Evolutionary conservation across 1,140 invertebrate genomes (phyloP), one percentile per base, ranked within the genome.

Genomic region (Aphaenogaster floridana): DNA sequence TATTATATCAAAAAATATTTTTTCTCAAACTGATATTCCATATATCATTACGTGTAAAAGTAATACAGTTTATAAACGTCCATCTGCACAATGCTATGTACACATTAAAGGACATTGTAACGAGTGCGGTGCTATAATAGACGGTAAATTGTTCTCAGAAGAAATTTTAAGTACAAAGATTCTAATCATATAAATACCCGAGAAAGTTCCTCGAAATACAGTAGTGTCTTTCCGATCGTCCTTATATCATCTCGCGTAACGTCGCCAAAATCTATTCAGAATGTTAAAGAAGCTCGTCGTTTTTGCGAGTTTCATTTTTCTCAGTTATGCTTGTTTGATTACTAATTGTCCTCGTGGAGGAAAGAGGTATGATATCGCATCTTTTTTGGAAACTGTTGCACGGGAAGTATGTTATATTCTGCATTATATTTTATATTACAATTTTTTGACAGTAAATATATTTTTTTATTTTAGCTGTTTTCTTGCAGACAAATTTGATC

Each of bases 291-390:
- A 71, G 61, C n/a, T 91, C 48, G 21, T 94, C 8, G 21, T 94
- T 13, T 28, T 91, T 17, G 8, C 76, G 0, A 68, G 78, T 21
- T 17, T 94, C 8, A 63, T 95, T 54, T 90, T 90, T n/a, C 17
- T 93, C 0, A 91, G 88, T 89, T 89, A 81, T n/a, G 93, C 93
- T 77, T 96, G 96, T 94, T 92, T 96, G 13, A 96, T 96, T 48
- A 96, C 95, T 1, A 96, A 96, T 91, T 96, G 96, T 91, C 96
- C 96, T 9, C 92, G 95, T 84, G 96, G 96, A 48, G 96, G 96
- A 34, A 96, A 96, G 91, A 91, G 96, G 68, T 93, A 93, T 71
- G 94, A 94, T 64, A 93, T 94, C 71, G 90, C 93, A 50, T 86
- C 91, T 79, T 81, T 91, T 45, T 85, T 93, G 45, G 94, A 93